phyloP scores from a whole-genome alignment of 2,113 vertebrate species.

The Eudorcas thomsonii region DNA sequence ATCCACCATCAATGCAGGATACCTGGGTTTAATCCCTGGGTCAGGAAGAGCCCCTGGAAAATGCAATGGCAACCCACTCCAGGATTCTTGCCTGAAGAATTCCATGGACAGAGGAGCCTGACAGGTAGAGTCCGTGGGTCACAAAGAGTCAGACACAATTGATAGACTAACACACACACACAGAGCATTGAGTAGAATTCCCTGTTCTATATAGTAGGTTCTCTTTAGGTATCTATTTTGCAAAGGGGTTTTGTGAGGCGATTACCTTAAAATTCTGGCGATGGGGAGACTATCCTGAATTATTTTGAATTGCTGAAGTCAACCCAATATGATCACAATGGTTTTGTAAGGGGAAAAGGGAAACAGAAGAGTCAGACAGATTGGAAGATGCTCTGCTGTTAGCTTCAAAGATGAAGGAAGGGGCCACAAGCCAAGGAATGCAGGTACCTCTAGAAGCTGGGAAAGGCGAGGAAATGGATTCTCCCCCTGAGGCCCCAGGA shows the following conservation, averaged over 20 bases:
- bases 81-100: neutral
- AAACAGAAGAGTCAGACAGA: neutral
- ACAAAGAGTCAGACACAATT: neutral
- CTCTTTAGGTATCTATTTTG: neutral
- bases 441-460: neutral
- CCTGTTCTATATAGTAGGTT: neutral
- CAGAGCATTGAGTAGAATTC: neutral
- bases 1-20: neutral
- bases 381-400: fast-evolving
- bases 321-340: neutral
- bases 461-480: no score
- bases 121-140: neutral
- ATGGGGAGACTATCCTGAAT: neutral
- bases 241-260: neutral
- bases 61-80: neutral
- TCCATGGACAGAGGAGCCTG: neutral
- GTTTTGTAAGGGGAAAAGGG: neutral
- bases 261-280: neutral
- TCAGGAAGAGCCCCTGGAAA: neutral
- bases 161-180: neutral
- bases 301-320: neutral
- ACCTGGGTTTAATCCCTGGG: neutral
- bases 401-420: neutral
- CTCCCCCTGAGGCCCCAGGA: neutral
- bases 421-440: fast-evolving